phyloP scores from a whole-genome alignment of 2,113 vertebrate genomes.

The Lasiurus cinereus region DNA sequence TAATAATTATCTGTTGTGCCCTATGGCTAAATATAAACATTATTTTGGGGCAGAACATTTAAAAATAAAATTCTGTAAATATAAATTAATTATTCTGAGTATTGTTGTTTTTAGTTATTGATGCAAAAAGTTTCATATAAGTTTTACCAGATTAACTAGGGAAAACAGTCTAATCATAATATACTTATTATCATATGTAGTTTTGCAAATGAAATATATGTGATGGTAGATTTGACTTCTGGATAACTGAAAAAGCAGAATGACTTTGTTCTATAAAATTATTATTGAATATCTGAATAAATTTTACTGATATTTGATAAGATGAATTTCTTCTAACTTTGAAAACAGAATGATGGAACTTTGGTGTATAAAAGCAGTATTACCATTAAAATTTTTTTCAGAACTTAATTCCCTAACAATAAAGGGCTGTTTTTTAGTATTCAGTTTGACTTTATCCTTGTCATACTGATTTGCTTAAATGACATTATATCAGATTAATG shows the following conservation, averaged over 20 bases:
- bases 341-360: constrained; percentile 29
- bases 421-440: neutral
- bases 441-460: constrained; percentile 44
- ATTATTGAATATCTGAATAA: constrained; percentile 18
- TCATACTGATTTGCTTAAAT: constrained; percentile 50
- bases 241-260: constrained; percentile 29
- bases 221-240: constrained; percentile 23
- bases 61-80: neutral
- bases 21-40: constrained; percentile 2
- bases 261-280: neutral
- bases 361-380: constrained; percentile 38
- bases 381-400: constrained; percentile 5
- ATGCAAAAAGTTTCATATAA: neutral
- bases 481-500: neutral
- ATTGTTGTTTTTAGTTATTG: neutral
- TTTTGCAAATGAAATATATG: constrained; percentile 49
- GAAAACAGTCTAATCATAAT: constrained; percentile 18
- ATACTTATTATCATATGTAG: neutral
- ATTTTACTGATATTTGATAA: constrained; percentile 54
- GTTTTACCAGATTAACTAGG: constrained; percentile 5
- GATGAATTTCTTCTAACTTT: constrained; percentile 28
- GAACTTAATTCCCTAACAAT: constrained; percentile 46
- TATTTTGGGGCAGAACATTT: constrained; percentile 27
- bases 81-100: constrained; percentile 30
- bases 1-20: constrained; percentile 30